phyloP scores from a whole-genome alignment of 2,113 vertebrate species.

The Anser cygnoides region DNA sequence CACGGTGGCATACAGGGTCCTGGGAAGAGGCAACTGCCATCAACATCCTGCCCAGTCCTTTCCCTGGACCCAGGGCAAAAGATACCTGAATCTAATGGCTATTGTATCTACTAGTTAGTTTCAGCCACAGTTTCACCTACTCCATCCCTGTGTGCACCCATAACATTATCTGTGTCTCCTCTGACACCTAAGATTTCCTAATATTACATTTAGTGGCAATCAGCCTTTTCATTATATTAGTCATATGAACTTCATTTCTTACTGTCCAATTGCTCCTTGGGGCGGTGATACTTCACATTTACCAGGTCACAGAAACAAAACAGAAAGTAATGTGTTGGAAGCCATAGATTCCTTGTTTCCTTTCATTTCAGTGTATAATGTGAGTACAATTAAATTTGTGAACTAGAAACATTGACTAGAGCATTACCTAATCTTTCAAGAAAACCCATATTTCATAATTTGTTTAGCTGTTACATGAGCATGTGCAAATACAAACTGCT shows the following conservation, averaged over 20 bases:
- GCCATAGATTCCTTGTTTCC: neutral
- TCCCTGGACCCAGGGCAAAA: neutral
- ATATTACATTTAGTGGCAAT: neutral
- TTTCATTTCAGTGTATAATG: neutral
- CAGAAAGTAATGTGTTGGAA: neutral
- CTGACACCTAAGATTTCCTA: neutral
- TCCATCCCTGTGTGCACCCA: neutral
- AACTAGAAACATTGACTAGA: neutral
- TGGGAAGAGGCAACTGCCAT: neutral
- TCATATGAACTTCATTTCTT: neutral
- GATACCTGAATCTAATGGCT: neutral
- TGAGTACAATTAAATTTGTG: neutral
- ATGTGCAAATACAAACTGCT: neutral
- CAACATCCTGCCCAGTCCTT: neutral
- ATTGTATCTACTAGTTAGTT: neutral
- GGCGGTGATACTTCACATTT: neutral
- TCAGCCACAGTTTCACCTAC: neutral
- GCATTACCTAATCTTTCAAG: neutral
- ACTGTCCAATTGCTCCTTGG: neutral
- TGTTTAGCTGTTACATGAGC: neutral
- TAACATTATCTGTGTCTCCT: fast-evolving
- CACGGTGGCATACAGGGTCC: neutral
- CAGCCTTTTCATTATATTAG: neutral
- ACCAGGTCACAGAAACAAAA: neutral
- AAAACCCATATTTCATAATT: neutral